Evolutionary conservation across 2,113 vertebrate genomes (phyloP).

Genomic region (Mirza zaza): DNA sequence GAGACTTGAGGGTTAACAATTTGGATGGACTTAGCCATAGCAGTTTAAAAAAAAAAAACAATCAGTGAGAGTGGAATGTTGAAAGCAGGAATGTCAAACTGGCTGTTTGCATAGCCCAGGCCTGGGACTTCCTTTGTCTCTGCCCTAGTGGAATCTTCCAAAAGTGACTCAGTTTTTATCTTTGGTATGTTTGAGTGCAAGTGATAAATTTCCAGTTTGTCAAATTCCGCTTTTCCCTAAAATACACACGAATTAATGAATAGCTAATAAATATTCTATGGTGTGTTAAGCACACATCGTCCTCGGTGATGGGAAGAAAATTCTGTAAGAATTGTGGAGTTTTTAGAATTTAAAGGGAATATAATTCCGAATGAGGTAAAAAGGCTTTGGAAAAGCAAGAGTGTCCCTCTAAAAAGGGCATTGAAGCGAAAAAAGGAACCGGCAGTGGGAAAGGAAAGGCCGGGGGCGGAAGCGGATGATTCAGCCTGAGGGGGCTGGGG

Average conservation of each 20-base stretch:
- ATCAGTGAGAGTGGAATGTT: not conserved
- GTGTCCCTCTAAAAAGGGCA: constrained; percentile 40
- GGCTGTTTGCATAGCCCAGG: not conserved
- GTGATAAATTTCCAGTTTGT: constrained; percentile 6
- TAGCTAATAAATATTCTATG: not conserved
- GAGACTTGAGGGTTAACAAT: not conserved
- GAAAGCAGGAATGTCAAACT: not conserved
- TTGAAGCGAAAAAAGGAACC: constrained; percentile 45
- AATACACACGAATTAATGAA: not conserved
- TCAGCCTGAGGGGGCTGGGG: constrained; percentile 67
- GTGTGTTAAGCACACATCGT: not conserved
- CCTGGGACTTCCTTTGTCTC: not conserved
- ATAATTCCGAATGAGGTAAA: not conserved
- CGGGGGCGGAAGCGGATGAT: constrained; percentile 37
- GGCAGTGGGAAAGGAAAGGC: not conserved
- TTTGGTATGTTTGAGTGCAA: not conserved
- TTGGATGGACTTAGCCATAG: not conserved
- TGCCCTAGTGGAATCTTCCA: not conserved
- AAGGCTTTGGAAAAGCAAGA: constrained; percentile 21
- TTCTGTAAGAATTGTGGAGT: not conserved
- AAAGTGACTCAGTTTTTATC: not conserved
- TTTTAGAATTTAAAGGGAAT: constrained; percentile 30
- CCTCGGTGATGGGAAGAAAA: constrained; percentile 40
- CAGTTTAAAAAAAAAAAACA: not conserved
- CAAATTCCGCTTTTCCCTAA: not conserved